Conservation (phyloP, 1,140 invertebrate genomes). For the Lucilia cuprina region DNA sequence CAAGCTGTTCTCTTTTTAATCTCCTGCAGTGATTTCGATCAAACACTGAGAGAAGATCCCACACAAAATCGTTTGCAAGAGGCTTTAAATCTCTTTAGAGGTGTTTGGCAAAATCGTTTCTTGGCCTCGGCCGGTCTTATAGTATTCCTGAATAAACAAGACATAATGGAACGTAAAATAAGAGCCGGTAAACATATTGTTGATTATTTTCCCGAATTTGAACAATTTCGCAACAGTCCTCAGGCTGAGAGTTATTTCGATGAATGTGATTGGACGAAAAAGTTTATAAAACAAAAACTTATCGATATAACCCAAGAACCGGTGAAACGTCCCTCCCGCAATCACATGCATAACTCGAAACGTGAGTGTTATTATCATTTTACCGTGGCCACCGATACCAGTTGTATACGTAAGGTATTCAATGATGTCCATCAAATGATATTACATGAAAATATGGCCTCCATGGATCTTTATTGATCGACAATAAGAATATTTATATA, state of each 20-base stretch:
- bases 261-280: slow-evolving; percentile 71
- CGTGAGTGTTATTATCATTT: slow-evolving; percentile 74
- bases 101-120: slow-evolving; percentile 81
- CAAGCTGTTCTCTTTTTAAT: slow-evolving; percentile 81
- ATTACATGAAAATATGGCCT: slow-evolving; percentile 66
- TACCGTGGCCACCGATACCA: slow-evolving; percentile 76
- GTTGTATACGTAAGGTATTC: slow-evolving; percentile 75
- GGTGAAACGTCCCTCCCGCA: slow-evolving; percentile 55
- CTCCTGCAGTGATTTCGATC: slow-evolving; percentile 80
- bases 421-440: slow-evolving; percentile 77
- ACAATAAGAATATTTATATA: no score
- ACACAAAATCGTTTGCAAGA: slow-evolving; percentile 75
- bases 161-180: slow-evolving; percentile 77
- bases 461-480: slow-evolving; percentile 61
- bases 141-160: slow-evolving; percentile 84
- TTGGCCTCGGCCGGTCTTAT: slow-evolving; percentile 77
- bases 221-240: slow-evolving; percentile 63
- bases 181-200: slow-evolving; percentile 69
- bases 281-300: slow-evolving; percentile 75
- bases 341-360: slow-evolving; percentile 52
- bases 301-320: slow-evolving; percentile 61
- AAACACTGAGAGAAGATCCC: slow-evolving; percentile 75
- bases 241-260: slow-evolving; percentile 63
- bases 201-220: slow-evolving; percentile 73
- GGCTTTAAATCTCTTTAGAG: slow-evolving; percentile 74